Base-by-base conservation (phyloP, 2,113 vertebrate genomes). In the Rhinopomastus cyanomelas region DNA sequence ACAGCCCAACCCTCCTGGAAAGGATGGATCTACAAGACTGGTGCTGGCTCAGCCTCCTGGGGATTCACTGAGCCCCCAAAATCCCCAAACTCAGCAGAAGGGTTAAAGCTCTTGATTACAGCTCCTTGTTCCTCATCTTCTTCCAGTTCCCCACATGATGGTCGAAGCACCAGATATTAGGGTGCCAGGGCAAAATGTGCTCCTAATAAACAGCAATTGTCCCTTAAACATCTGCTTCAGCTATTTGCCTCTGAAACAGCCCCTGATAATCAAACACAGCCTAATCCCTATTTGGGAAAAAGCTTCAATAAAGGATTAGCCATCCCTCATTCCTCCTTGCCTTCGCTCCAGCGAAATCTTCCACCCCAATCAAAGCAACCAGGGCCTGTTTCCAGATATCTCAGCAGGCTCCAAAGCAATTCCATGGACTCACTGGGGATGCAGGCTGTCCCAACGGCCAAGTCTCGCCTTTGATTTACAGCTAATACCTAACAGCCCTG, bases 381-480 rank as follows among this genome's bases (percentile, higher is more conserved):
- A 0, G 20, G 6, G 64, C 56, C 44, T 84, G 91, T 87, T 73
- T 32, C 83, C 84, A 94, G 64, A 59, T 68, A 73, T 20, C 88
- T 94, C 82, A 76, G 59, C 57, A 80, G 88, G 69, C 42, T 91
- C 89, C 88, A 65, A 46, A 91, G 73, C 71, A 81, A 82, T 88
- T 91, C 84, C 86, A 69, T 77, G 81, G 77, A 37, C 74, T 79
- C 83, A 14, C 66, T 56, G n/a, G 74, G 86, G 77, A 88, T 48
- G 53, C 88, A 92, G 74, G 30, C 71, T 87, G n/a, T 87, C 83
- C 88, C 88, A 85, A 11, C 2, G 25, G 88, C 92, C 86, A 93
- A 78, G 77, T 18, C 66, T 76, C 1, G 36, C 71, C 81, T 95
- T 93, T 95, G 93, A 95, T 95, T 95, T 92, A 86, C 62, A 89